These are phyloP conservation scores for Zaprionus ghesquierei DNA, from an alignment of 1,140 invertebrate genomes.

Conservation along the genomic window DNA sequence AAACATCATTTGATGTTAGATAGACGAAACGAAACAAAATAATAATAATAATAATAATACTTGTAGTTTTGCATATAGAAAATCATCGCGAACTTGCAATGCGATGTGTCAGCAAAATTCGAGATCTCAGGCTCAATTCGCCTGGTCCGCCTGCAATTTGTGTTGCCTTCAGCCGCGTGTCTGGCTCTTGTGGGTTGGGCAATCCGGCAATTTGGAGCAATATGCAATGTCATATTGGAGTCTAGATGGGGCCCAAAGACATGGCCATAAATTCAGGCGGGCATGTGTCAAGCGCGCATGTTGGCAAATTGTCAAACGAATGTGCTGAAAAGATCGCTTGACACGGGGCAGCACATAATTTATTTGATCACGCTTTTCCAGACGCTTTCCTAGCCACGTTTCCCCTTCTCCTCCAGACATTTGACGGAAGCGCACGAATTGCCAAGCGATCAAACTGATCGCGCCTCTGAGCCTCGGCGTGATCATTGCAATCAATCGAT, in stretches of 20 bases:
- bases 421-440: conserved; percentile 72
- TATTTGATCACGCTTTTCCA: conserved; percentile 44
- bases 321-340: conserved; percentile 65
- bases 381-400: conserved; percentile 4
- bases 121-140: not conserved
- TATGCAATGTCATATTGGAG: conserved; percentile 61
- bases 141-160: conserved; percentile 11
- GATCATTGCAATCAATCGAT: conserved; percentile 31
- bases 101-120: conserved; percentile 37
- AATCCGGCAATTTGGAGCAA: conserved; percentile 65
- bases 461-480: conserved; percentile 11
- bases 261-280: conserved; percentile 57
- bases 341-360: conserved; percentile 41
- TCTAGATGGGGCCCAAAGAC: conserved; percentile 17
- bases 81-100: conserved; percentile 8
- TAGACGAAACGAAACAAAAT: conserved; percentile 3
- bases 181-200: conserved; percentile 31
- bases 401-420: not conserved
- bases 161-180: conserved; percentile 3
- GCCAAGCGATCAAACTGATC: conserved; percentile 17
- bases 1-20: conserved; percentile 6
- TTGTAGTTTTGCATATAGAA: not conserved
- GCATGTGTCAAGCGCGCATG: conserved; percentile 55
- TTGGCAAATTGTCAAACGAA: conserved; percentile 65
- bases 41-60: not conserved